Evolutionary conservation across 2,113 vertebrate species (phyloP), one percentile per base, ranked within the genome.

Genomic region (Nibea albiflora): DNA sequence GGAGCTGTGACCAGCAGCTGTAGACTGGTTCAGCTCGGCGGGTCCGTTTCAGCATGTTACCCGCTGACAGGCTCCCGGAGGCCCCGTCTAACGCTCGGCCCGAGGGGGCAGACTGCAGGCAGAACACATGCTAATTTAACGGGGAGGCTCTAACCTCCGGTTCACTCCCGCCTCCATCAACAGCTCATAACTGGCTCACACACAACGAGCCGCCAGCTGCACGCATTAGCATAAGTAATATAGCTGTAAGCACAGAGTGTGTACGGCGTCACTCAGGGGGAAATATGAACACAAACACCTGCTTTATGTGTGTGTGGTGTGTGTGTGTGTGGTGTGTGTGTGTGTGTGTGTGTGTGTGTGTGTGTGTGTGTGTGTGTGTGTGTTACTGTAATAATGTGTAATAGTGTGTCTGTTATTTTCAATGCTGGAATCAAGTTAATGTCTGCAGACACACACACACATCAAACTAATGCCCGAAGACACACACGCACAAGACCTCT

Each of bases 171-270:
- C 71, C 56, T 58, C 76, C 63, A 73, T 73, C 78, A 81, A 5
- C 78, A 26, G 47, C 54, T 67, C 50, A 20, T 54, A 68, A 76
- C 80, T 0, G 49, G 68, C 49, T 56, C 0, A 47, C 39, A 35
- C 0, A 58, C 72, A 39, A 57, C 17, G 8, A 58, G 68, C 68
- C 15, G 28, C 80, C 44, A 28, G 64, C 54, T 22, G 15, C 57
- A 15, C 22, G 46, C 64, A 83, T 75, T 64, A 80, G 73, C 73
- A 87, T 84, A 24, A 44, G 46, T 65, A 28, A 81, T 58, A 53
- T 15, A 67, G 76, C 85, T 72, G 76, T 57, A 4, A 83, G 80
- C 85, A 87, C 42, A 58, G 26, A 62, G 76, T 2, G 53, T 3
- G 52, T 22, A 0, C 39, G 52, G 28, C 26, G 10, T 84, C 80